phyloP scores from a whole-genome alignment of 2,888 invertebrate genomes.

The Hyppa rectilinea region DNA sequence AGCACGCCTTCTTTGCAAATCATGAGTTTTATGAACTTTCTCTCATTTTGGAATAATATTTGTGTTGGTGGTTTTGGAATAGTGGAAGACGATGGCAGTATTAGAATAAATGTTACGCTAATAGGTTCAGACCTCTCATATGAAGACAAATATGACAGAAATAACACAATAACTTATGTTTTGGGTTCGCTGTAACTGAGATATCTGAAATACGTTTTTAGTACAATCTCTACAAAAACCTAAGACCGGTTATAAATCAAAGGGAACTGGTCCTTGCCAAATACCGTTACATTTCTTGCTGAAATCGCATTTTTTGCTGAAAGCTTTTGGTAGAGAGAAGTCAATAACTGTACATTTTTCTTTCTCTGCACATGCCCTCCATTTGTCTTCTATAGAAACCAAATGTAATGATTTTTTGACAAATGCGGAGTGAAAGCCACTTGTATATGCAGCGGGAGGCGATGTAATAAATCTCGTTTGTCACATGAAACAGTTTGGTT shows the following conservation, averaged over 20 bases:
- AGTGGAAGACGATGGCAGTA: constrained; percentile 2
- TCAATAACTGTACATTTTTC: constrained; percentile 63
- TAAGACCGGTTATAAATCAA: constrained; percentile 55
- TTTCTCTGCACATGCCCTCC: constrained; percentile 38
- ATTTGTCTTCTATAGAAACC: constrained; percentile 61
- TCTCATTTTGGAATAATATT: constrained; percentile 51
- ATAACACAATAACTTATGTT: constrained; percentile 26
- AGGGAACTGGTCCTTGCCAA: constrained; percentile 45
- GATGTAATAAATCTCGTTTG: constrained; percentile 78
- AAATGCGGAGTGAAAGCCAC: constrained; percentile 68
- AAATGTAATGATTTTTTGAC: constrained; percentile 73
- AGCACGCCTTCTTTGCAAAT: constrained; percentile 42
- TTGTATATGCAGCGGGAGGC: constrained; percentile 71
- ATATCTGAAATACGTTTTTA: constrained; percentile 31
- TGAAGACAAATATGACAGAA: constrained; percentile 24
- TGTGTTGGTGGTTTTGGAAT: constrained; percentile 38
- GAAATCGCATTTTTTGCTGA: constrained; percentile 44
- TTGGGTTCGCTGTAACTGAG: constrained; percentile 22
- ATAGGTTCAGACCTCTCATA: constrained; percentile 5
- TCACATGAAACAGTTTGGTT: constrained; percentile 71
- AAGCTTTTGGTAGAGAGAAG: constrained; percentile 48
- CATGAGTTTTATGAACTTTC: constrained; percentile 58
- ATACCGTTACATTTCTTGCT: constrained; percentile 47
- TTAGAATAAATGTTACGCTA: constrained; percentile 22
- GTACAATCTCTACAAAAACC: constrained; percentile 39